Base-by-base conservation (phyloP, 1,140 invertebrate species). In the Trinorchestia longiramus region DNA sequence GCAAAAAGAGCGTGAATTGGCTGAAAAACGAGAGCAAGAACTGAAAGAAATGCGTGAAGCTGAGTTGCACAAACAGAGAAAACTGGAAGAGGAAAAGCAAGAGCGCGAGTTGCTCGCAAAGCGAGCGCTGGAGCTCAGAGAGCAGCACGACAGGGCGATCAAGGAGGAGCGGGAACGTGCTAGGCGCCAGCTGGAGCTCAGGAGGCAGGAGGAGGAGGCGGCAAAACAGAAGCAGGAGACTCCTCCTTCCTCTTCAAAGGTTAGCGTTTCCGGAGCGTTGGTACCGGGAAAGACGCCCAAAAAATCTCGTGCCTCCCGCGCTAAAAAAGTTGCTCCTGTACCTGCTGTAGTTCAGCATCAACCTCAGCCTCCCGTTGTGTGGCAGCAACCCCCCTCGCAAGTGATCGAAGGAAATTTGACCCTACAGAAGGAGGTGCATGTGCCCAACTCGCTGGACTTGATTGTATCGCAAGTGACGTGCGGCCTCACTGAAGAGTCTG, bases 381-480 rank as follows among this genome's bases (percentile, higher is more conserved):
- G 92, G 92, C 92, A 94, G 36, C 44, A 43, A 40, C 88, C 88
- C 3, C 43, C 88, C 4, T 43, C 28, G n/a, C 92, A 94, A 40
- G 92, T 94, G 40, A 94, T 94, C 4, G 92, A 94, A 45, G 92
- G 92, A 19, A 94, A 94, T 40, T 15, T 94, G 44, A 94, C 43
- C 6, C 40, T 94, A 17, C 92, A 94, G 44, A 44, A 94, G 92
- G 92, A 94, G 44, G 92, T 94, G 44, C 92, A 43, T 19, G 92
- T 94, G 43, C 43, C 92, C 44, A 94, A 43, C 43, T 94, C 92
- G 15, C 43, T 94, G 43, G 92, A 94, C 44, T 94, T 47, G 92
- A 94, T 94, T 0, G 92, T 94, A 8, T 94, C 92, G 19, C 92
- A 94, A n/a, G 92, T 94, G 44, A 94, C 92, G 40, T 94, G 92